Evolutionary conservation across 1,140 invertebrate genomes (phyloP).

Genomic region (Heliconius himera): DNA sequence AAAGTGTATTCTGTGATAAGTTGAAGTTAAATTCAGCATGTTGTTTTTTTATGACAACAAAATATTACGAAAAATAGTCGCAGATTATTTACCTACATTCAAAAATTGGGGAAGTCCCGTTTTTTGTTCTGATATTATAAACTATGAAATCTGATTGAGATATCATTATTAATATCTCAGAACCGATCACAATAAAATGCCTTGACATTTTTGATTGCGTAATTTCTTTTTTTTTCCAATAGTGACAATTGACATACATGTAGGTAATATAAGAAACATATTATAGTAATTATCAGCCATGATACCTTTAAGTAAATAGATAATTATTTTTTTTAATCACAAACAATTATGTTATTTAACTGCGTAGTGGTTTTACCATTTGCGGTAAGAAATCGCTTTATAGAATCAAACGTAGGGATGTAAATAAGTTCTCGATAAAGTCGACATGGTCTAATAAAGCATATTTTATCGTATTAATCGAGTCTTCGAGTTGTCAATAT

Average conservation of each 20-base stretch:
- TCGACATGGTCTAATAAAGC: background rate
- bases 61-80: too few species aligned
- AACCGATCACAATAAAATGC: background rate
- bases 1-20: too few species aligned
- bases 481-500: conserved; percentile 27
- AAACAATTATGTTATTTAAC: background rate
- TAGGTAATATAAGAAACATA: background rate
- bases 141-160: background rate
- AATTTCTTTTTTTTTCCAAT: background rate
- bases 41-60: too few species aligned
- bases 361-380: conserved; percentile 2
- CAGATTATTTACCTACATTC: background rate
- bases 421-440: conserved; percentile 4
- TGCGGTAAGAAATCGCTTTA: background rate
- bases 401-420: conserved; percentile 2
- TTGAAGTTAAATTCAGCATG: too few species aligned
- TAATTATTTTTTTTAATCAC: background rate
- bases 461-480: conserved; percentile 24
- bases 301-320: background rate
- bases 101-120: background rate
- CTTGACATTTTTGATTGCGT: background rate
- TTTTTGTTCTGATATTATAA: background rate
- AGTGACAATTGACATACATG: background rate
- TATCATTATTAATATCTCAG: background rate
- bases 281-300: background rate